phyloP scores from a whole-genome alignment of 37 sponge, comb jelly and placozoan species.

The Eunapius fragilis region DNA sequence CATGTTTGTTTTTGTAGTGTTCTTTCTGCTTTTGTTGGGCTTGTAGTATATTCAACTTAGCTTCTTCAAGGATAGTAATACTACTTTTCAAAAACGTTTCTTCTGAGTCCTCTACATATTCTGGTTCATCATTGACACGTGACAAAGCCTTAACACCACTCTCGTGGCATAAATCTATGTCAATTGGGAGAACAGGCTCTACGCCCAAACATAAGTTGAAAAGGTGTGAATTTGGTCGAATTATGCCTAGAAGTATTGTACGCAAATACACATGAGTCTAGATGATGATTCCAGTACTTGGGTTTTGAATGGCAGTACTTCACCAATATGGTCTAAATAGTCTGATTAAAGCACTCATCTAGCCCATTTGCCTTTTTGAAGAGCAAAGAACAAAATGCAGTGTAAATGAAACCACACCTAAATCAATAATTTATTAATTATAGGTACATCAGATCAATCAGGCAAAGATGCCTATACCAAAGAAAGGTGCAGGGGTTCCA shows the following conservation, averaged over 20 bases:
- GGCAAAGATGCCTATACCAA: no score
- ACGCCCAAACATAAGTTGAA: constrained; percentile 66
- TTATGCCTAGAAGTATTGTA: constrained; percentile 79
- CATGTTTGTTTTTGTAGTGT: constrained; percentile 33
- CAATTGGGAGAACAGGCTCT: constrained; percentile 62
- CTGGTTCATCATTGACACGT: no score
- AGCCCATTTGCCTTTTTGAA: constrained; percentile 63
- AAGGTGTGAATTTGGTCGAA: constrained; percentile 68
- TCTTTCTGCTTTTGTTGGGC: constrained; percentile 59
- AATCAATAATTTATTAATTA: no score
- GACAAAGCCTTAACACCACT: no score
- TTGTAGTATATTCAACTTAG: no score
- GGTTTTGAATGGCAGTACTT: constrained; percentile 53
- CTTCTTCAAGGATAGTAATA: no score
- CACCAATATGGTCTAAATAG: constrained; percentile 63
- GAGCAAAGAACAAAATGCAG: not conserved
- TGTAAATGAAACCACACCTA: no score
- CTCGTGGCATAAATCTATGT: constrained; percentile 16
- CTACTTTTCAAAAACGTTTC: no score
- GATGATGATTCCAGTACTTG: constrained; percentile 34
- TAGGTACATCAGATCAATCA: no score
- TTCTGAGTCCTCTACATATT: no score
- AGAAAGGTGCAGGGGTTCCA: no score
- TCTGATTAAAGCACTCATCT: constrained; percentile 69
- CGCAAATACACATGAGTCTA: constrained; percentile 74